phyloP scores from a whole-genome alignment of 1,140 invertebrate genomes.

The Callitettix versicolor region DNA sequence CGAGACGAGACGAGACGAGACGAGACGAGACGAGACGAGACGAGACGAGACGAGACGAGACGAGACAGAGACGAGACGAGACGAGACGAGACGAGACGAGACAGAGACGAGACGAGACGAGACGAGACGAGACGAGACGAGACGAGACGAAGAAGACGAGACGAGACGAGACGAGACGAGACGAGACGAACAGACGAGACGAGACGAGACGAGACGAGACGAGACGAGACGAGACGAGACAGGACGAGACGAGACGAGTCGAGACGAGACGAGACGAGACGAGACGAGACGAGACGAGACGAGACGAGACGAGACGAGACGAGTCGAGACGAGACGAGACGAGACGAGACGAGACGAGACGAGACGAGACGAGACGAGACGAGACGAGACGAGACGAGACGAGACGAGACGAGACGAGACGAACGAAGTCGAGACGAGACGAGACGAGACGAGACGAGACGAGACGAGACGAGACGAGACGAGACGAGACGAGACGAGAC shows the following conservation, averaged over 20 bases:
- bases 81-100: too few relatives aligned
- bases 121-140: background rate
- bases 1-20: background rate
- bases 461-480: too few relatives aligned
- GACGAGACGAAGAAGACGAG: background rate
- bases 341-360: constrained; percentile 9
- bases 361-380: too few relatives aligned
- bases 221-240: background rate
- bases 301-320: constrained; percentile 7
- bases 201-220: background rate
- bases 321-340: constrained; percentile 6
- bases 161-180: background rate
- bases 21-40: background rate
- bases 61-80: too few relatives aligned
- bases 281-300: constrained; percentile 7
- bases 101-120: too few relatives aligned
- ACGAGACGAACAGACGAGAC: background rate
- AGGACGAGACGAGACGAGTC: background rate
- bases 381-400: too few relatives aligned
- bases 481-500: too few relatives aligned
- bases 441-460: too few relatives aligned
- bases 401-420: too few relatives aligned
- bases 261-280: constrained; percentile 3
- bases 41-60: background rate
- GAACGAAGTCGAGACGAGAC: too few relatives aligned